Evolutionary conservation across 2,888 invertebrate species (phyloP).

Genomic region (Colletes collaris): DNA sequence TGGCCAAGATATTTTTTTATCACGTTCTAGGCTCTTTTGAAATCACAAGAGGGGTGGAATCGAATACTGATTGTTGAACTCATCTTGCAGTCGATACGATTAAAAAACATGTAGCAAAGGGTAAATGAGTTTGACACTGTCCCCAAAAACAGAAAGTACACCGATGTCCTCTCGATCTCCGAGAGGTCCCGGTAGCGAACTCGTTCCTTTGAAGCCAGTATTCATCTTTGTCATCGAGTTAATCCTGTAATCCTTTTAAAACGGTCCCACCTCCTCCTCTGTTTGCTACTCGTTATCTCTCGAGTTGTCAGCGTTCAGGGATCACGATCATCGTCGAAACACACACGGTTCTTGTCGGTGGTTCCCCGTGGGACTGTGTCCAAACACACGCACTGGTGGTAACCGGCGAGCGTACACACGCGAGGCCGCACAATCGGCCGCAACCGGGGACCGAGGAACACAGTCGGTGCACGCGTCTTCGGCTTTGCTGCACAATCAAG

Average conservation of each 20-base stretch:
- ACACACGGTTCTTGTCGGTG: slow-evolving; percentile 20
- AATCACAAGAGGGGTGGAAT: too few species aligned
- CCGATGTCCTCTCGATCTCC: too few species aligned
- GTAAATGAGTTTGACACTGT: too few species aligned
- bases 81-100: too few species aligned
- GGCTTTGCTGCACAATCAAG: slow-evolving; percentile 77
- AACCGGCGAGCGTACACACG: neutral
- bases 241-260: neutral
- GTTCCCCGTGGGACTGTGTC: slow-evolving; percentile 54
- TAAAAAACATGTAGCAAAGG: too few species aligned
- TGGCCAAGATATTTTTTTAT: too few species aligned
- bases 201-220: neutral
- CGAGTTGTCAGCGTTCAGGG: slow-evolving; percentile 28
- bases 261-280: slow-evolving; percentile 10
- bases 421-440: neutral
- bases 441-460: slow-evolving; percentile 17
- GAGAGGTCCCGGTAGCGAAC: too few species aligned
- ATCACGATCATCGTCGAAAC: slow-evolving; percentile 19
- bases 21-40: too few species aligned
- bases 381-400: slow-evolving; percentile 37
- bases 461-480: slow-evolving; percentile 73
- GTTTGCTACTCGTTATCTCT: slow-evolving; percentile 55
- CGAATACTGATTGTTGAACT: too few species aligned
- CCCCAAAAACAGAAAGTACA: too few species aligned
- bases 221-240: neutral